Evolutionary conservation across 2,113 vertebrate genomes (phyloP), one percentile per base, ranked within the genome.

Genomic region (Perccottus glenii): DNA sequence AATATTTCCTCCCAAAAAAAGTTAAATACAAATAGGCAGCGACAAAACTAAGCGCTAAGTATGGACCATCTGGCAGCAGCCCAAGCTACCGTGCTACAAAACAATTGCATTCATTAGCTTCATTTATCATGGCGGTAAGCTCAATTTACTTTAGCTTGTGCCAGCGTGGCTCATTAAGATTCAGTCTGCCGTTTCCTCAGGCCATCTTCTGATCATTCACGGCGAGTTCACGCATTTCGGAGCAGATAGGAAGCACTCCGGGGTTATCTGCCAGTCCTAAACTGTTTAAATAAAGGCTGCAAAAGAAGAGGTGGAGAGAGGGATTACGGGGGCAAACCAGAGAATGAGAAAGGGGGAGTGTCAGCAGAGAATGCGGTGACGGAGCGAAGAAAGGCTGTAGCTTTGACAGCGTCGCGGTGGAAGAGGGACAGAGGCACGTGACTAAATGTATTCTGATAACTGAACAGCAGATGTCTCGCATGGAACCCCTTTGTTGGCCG

Each of bases 381-480:
- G 46, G 67, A 73, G 19, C 19, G 80, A 85, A 85, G 77, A 77
- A 81, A 80, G 60, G 70, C 70, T 72, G 86, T 87, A 75, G 75
- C 78, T 87, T 83, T 77, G 61, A 71, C 68, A 35, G 67, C 81
- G 76, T 74, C 60, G 69, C 2, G 59, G 82, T 70, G 79, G 77
- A 80, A 82, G 75, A 81, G 78, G 62, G 80, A 85, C 74, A 58
- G 78, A 85, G 86, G 87, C 92, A 91, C 91, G 89, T 92, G 92
- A 93, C 90, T 90, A 92, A 94, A 94, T 94, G 92, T 94, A 92
- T 94, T 94, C 92, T 93, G 93, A 94, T 94, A 94, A 94, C 94
- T 92, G 91, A 93, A 92, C 87, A 94, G 93, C 96, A 98, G 96
- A 96, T 96, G 95, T 93, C 93, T 95, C 92, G 92, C 93, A 92